Percentiles rank a stretch among this genome's conserved stretches.
Evolutionary conservation across 30 jellyfish, hydroid and myxozoan species (phyloP).

Genomic region (Pseudorhiza aurosa): DNA sequence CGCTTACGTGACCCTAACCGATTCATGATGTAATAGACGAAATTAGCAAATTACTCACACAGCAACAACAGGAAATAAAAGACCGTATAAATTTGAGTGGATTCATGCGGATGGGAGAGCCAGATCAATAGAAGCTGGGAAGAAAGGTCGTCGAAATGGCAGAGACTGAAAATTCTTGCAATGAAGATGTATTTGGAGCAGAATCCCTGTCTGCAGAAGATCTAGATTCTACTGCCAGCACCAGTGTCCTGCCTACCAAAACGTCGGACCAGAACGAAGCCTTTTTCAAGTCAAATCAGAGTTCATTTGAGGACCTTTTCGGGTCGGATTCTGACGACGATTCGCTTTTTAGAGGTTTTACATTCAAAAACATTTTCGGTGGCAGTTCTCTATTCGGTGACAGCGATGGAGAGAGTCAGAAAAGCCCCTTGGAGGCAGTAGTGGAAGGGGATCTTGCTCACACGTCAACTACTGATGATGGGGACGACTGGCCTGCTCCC

Average conservation of each 20-base stretch:
- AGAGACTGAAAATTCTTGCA: not conserved
- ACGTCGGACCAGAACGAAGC: not conserved
- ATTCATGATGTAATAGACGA: constrained; percentile 30
- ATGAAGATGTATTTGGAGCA: not conserved
- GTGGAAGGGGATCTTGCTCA: not conserved
- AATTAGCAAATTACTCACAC: constrained; percentile 19
- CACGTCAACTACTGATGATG: constrained; percentile 14
- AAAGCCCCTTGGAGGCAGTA: not conserved
- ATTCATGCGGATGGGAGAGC: not conserved
- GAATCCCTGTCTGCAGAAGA: no score
- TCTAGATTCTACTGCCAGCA: no score
- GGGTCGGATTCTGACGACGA: not conserved
- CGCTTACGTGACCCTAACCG: not conserved
- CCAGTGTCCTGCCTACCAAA: no score
- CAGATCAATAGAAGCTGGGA: not conserved
- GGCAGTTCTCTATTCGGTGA: constrained; percentile 11
- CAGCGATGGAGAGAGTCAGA: not conserved
- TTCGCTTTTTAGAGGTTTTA: not conserved
- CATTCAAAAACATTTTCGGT: not conserved
- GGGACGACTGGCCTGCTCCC: constrained; percentile 51
- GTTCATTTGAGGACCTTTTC: not conserved
- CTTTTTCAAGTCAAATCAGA: not conserved
- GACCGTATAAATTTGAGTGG: not conserved
- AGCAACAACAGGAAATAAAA: not conserved
- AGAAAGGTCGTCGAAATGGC: not conserved